Percentiles rank a stretch among this genome's conserved stretches.
phyloP scores from a whole-genome alignment of 1,140 invertebrate genomes.

The Penaeus japonicus region DNA sequence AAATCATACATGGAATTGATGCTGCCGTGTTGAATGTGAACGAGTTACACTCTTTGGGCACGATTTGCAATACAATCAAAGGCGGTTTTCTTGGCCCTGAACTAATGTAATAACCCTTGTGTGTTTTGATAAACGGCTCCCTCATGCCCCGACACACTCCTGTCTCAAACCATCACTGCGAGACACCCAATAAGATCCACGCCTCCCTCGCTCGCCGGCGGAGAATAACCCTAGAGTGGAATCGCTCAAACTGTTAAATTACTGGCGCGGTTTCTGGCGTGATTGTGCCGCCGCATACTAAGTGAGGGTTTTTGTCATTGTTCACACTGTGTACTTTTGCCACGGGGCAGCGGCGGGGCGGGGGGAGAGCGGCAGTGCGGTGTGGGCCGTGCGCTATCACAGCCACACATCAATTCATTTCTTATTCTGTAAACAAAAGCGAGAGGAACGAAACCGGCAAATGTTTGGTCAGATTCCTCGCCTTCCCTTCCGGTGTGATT shows the following conservation, averaged over 20 bases:
- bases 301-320: constrained; percentile 40
- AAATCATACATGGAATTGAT: constrained; percentile 25
- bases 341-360: constrained; percentile 18
- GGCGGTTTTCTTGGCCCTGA: not conserved
- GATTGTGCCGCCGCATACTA: constrained; percentile 48
- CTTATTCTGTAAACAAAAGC: constrained; percentile 47
- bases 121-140: not conserved
- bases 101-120: not conserved
- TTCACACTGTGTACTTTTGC: constrained; percentile 31
- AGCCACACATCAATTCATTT: constrained; percentile 47
- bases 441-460: constrained; percentile 32
- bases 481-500: not conserved
- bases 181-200: not conserved
- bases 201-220: not conserved
- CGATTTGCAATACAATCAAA: not conserved
- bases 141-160: not conserved
- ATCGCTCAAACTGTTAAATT: constrained; percentile 37
- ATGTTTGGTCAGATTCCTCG: constrained; percentile 33
- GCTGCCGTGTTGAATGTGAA: not conserved
- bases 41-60: not conserved
- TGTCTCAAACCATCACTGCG: too few species aligned
- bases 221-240: constrained; percentile 9
- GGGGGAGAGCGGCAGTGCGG: not conserved
- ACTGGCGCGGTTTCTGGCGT: constrained; percentile 31
- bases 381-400: constrained; percentile 38